phyloP scores from a whole-genome alignment of 2,797 vertebrate species.

The Champsocephalus esox region DNA sequence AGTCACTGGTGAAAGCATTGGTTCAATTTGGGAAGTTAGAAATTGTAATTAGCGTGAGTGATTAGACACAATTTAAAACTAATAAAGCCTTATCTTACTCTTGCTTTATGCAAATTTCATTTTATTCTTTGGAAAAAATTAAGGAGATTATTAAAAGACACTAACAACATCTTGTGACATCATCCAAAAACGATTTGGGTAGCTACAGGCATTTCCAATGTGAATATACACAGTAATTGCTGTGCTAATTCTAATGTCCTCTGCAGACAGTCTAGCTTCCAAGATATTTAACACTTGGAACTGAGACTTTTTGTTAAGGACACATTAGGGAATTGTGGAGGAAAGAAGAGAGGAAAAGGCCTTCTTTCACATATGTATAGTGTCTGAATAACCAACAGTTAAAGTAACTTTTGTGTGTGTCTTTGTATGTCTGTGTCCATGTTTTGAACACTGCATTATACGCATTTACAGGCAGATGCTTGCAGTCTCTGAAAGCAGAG shows the following conservation, averaged over 20 bases:
- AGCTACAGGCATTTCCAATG: conserved; percentile 50
- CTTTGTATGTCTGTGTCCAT: not conserved
- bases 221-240: conserved; percentile 51
- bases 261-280: conserved; percentile 46
- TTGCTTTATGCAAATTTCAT: conserved; percentile 26
- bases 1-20: conserved; percentile 21
- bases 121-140: conserved; percentile 41
- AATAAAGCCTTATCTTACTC: conserved; percentile 58
- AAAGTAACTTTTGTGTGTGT: not conserved
- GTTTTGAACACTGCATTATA: conserved; percentile 27
- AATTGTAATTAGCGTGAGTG: conserved; percentile 44
- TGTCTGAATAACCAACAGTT: conserved; percentile 20
- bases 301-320: not conserved
- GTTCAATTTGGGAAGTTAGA: conserved; percentile 17
- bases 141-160: conserved; percentile 32
- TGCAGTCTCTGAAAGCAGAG: conserved; percentile 64
- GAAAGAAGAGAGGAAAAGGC: conserved; percentile 24
- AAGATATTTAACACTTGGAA: conserved; percentile 39
- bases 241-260: conserved; percentile 29
- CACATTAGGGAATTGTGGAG: conserved; percentile 25
- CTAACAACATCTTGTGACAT: conserved; percentile 49
- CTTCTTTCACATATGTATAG: conserved; percentile 18
- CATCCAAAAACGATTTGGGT: conserved; percentile 33
- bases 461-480: conserved; percentile 60
- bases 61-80: conserved; percentile 55